A percentile compares a stretch with the other conserved stretches of the same genome.
These are phyloP conservation scores for Andrena trimmerana DNA, from an alignment of 2,888 invertebrate species.

Conservation along the genomic window DNA sequence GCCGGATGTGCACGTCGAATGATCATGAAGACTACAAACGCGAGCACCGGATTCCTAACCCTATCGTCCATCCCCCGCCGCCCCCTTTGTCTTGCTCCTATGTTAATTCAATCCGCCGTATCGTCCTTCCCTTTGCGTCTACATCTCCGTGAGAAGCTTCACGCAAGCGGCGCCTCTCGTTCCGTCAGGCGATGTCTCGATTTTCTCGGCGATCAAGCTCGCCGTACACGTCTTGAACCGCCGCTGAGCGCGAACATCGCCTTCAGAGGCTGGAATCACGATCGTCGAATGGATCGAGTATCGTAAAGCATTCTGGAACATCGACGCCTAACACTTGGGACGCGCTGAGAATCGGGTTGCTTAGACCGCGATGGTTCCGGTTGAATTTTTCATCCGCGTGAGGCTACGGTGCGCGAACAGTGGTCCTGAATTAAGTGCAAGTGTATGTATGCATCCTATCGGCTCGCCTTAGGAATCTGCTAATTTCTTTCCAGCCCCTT, in stretches of 20 bases:
- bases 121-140: background rate
- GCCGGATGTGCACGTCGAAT: conserved; percentile 63
- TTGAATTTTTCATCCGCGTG: no score
- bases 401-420: no score
- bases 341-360: background rate
- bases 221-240: conserved; percentile 33
- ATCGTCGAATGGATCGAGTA: conserved; percentile 2
- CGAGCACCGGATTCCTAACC: conserved; percentile 25
- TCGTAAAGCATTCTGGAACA: conserved; percentile 44
- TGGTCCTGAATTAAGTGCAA: no score
- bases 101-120: conserved; percentile 14
- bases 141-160: conserved; percentile 14
- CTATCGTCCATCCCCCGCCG: conserved; percentile 18
- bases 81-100: conserved; percentile 19
- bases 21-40: conserved; percentile 65
- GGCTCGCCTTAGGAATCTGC: no score
- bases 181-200: conserved; percentile 28
- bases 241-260: conserved; percentile 12
- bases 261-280: conserved; percentile 32
- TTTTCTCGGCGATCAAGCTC: conserved; percentile 38
- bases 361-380: no score
- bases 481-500: no score
- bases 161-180: conserved; percentile 25
- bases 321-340: conserved; percentile 19
- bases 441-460: no score